These are phyloP conservation scores for Pseudorhiza aurosa DNA, from an alignment of 30 jellyfish, hydroid and myxozoan genomes.

Conservation along the genomic window DNA sequence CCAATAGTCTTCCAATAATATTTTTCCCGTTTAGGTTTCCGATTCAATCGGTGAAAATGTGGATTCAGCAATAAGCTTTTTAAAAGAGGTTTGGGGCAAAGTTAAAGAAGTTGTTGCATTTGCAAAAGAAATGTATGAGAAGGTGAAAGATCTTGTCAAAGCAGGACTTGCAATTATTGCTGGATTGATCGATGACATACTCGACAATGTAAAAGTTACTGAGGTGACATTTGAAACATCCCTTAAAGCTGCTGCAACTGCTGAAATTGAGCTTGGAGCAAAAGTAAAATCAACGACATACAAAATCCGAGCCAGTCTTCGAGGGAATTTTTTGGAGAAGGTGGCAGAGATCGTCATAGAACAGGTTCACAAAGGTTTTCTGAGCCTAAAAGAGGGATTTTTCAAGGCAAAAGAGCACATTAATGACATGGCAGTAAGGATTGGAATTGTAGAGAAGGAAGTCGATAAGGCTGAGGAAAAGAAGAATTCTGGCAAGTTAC, in stretches of 20 bases:
- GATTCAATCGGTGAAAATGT: constrained; percentile 16
- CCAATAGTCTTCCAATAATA: too few species aligned
- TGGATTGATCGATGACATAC: not conserved
- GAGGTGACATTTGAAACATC: constrained; percentile 21
- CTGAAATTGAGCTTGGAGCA: constrained; percentile 20
- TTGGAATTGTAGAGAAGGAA: constrained; percentile 31
- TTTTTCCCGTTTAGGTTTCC: not conserved
- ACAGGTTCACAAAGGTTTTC: constrained; percentile 7
- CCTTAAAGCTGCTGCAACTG: constrained; percentile 26
- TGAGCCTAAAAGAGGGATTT: not conserved
- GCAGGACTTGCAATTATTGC: constrained; percentile 15
- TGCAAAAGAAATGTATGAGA: constrained; percentile 8
- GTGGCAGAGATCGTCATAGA: constrained; percentile 8
- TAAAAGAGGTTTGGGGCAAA: constrained; percentile 32
- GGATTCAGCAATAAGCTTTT: constrained; percentile 20
- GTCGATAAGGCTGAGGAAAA: constrained; percentile 5
- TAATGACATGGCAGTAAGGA: constrained; percentile 11
- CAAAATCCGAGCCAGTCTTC: not conserved
- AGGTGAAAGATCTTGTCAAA: constrained; percentile 6
- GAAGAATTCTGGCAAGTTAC: not conserved
- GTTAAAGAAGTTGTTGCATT: constrained; percentile 1
- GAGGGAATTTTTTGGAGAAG: not conserved
- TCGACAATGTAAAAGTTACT: not conserved
- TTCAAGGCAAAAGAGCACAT: constrained; percentile 16
- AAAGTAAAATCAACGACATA: not conserved